Evolutionary conservation across 64 coral and sea anemone species (phyloP).

Genomic region (Hydrozoanthus tunicans): DNA sequence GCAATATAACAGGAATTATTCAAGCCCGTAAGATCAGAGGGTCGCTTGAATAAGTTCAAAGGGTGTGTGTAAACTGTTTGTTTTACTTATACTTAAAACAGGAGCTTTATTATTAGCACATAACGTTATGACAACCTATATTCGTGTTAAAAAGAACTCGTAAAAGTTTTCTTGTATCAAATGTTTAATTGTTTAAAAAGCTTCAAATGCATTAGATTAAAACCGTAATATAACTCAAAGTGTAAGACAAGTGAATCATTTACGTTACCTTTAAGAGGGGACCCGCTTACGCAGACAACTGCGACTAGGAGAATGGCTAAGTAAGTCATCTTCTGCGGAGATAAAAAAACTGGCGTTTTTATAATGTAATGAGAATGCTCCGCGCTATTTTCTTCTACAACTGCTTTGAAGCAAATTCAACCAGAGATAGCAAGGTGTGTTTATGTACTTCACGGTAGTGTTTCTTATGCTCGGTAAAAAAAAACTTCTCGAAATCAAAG

Average conservation of each 20-base stretch:
- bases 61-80: no score
- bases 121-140: no score
- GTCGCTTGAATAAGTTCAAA: not conserved
- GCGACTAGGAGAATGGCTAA: conserved; percentile 78
- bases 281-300: conserved; percentile 90
- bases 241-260: not conserved
- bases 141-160: no score
- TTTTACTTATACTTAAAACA: no score
- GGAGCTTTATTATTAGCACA: no score
- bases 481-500: not conserved
- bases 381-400: not conserved
- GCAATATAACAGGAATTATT: not conserved
- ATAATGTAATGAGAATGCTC: not conserved
- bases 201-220: no score
- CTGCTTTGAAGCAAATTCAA: not conserved
- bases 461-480: not conserved
- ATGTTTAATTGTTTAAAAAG: no score
- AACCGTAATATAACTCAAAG: not conserved
- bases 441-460: not conserved
- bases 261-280: conserved; percentile 78
- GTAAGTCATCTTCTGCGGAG: conserved; percentile 68
- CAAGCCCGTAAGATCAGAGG: not conserved
- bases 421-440: not conserved
- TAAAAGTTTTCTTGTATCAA: no score
- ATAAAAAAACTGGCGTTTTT: conserved; percentile 4